Base-by-base conservation (phyloP, 2,888 invertebrate genomes). In the Eurytoma californica region DNA sequence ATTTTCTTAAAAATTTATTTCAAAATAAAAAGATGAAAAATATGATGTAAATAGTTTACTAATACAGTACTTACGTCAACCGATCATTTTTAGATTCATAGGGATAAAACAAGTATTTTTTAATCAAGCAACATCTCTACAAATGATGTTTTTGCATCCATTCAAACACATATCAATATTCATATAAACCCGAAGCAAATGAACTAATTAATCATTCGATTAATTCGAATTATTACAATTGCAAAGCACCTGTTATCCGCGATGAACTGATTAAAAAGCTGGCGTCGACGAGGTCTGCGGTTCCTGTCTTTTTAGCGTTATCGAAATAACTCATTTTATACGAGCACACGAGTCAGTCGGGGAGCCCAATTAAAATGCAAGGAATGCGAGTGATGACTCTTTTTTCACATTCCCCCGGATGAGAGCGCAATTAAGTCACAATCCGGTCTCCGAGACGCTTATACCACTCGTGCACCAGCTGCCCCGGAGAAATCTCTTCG, bases 351-450 rank as follows among this genome's bases (percentile, higher is more conserved):
- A 5, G 63, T 7, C 14, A 30, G 12, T 63, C 39, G 39, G n/a
- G 13, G 39, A 30, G 63, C 24, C 72, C 79, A 80, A 80, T 80
- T 80, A 80, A 80, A 76, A 80, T 80, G 58, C 79, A 80, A 24
- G 70, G 79, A 80, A 80, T 79, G 79, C 75, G 30, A 20, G 74
- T 72, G 79, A 75, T 67, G 79, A 72, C 61, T 75, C 79, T 79
- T 80, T 80, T 76, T 80, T 76, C 67, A 72, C 76, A 72, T 76
- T 68, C 74, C 24, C 73, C 16, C 57, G 51, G 74, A 68, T 68
- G 74, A 58, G 66, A 66, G 55, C 57, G 75, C 79, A 76, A 76
- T 75, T 76, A 80, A 76, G 75, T 80, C 66, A 80, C 79, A 80
- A 80, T 76, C 79, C 72, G 76, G 79, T 80, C 79, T 24, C 74